A percentile compares a stretch with the other conserved stretches of the same genome.
Conservation (phyloP, 2,113 vertebrate species). For the Melanerpes aurifrons region DNA sequence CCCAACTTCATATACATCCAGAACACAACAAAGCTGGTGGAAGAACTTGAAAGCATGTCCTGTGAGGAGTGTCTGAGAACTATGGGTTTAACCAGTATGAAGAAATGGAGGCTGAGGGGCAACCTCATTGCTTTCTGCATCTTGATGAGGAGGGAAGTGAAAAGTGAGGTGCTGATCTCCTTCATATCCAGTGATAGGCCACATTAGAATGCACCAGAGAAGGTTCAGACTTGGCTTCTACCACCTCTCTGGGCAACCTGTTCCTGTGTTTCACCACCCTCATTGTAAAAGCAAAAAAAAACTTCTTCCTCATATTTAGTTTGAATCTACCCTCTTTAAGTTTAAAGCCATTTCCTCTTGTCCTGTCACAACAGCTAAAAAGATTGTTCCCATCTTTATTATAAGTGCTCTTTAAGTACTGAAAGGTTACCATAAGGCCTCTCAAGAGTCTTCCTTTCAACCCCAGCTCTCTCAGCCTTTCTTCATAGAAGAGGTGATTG, state of each 20-base stretch:
- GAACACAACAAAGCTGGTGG: not conserved
- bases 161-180: not conserved
- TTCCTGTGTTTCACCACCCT: not conserved
- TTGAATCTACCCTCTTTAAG: not conserved
- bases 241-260: not conserved
- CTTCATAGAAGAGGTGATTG: not conserved
- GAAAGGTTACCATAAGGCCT: not conserved
- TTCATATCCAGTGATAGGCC: no score
- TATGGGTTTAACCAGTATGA: not conserved
- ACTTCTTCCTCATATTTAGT: not conserved
- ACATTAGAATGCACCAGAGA: rapidly evolving
- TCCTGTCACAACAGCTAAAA: not conserved
- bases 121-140: not conserved
- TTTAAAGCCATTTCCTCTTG: not conserved
- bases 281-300: not conserved
- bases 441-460: not conserved
- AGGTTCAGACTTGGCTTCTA: not conserved
- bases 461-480: not conserved
- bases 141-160: not conserved
- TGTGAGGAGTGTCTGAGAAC: not conserved
- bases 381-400: not conserved
- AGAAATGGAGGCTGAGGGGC: not conserved
- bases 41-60: not conserved
- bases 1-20: not conserved
- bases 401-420: not conserved